phyloP scores from a whole-genome alignment of 1,140 invertebrate species.

The Drosophila takahashii region DNA sequence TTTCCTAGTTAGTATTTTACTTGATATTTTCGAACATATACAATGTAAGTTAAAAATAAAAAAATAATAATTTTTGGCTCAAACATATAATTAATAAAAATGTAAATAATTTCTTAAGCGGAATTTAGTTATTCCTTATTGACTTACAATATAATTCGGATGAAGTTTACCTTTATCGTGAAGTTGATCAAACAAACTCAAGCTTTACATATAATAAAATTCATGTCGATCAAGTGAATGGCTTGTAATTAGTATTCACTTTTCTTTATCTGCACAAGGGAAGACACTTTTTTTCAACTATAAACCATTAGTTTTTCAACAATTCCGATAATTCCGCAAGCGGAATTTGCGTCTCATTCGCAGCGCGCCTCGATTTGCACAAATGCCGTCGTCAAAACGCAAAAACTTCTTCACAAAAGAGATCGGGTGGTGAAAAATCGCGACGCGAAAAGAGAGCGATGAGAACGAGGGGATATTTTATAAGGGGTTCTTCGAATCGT shows the following conservation, averaged over 20 bases:
- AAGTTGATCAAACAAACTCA: not conserved
- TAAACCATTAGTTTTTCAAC: conserved; percentile 6
- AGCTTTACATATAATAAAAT: not conserved
- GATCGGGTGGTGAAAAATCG: conserved; percentile 11
- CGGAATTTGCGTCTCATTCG: not conserved
- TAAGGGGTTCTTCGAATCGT: conserved; percentile 2
- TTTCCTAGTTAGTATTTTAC: no score
- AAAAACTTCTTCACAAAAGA: conserved; percentile 25
- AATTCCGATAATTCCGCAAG: not conserved
- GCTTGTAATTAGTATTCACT: not conserved
- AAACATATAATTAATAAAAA: no score
- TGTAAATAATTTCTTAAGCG: no score
- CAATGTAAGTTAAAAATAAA: no score
- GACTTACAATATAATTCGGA: not conserved
- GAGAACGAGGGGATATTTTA: not conserved
- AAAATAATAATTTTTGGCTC: no score
- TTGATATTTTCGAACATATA: no score
- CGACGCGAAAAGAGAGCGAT: conserved; percentile 27
- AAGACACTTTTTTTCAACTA: not conserved
- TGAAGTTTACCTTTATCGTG: not conserved
- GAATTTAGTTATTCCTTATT: no score
- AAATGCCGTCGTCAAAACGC: conserved; percentile 64
- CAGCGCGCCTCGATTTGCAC: conserved; percentile 14
- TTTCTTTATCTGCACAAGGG: conserved; percentile 3
- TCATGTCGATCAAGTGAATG: not conserved